Conservation (phyloP, 1,140 invertebrate genomes). For the Drosophila takahashii region DNA sequence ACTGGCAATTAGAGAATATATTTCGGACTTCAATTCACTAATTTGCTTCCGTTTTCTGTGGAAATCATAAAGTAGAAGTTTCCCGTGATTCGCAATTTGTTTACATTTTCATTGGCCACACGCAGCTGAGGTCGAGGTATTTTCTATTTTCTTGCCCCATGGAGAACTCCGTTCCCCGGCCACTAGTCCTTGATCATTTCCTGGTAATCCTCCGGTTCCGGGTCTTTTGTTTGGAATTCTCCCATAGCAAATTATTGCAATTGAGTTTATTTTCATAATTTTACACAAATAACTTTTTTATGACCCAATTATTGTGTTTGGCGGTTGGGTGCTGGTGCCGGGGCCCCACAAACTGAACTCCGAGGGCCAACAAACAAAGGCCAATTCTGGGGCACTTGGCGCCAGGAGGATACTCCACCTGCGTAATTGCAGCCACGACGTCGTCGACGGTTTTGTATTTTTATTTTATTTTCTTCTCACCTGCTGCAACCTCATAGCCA, state of each 20-base stretch:
- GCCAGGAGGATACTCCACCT: constrained; percentile 17
- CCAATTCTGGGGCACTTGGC: constrained; percentile 7
- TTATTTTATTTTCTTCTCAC: constrained; percentile 47
- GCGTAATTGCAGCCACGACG: constrained; percentile 40
- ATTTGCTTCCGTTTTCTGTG: constrained; percentile 27
- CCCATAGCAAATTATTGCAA: constrained; percentile 70
- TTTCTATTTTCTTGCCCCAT: neutral
- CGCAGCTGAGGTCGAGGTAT: constrained; percentile 14
- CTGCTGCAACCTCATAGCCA: constrained; percentile 29
- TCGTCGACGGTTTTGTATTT: constrained; percentile 31
- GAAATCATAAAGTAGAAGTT: constrained; percentile 27
- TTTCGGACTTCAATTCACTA: constrained; percentile 3
- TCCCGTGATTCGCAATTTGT: constrained; percentile 17
- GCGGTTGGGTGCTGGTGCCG: constrained; percentile 1
- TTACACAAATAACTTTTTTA: constrained; percentile 81
- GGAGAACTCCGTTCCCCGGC: neutral
- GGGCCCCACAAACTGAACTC: neutral
- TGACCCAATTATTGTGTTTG: constrained; percentile 67
- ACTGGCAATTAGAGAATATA: neutral
- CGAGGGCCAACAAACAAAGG: constrained; percentile 31
- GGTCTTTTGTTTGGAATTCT: constrained; percentile 46
- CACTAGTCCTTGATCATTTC: constrained; percentile 42
- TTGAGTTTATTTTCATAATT: constrained; percentile 80
- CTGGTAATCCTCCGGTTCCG: constrained; percentile 57
- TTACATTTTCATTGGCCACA: constrained; percentile 24